Evolutionary conservation across 1,140 invertebrate species (phyloP), one percentile per base, ranked within the genome.

Genomic region (Meteorus sp.): DNA sequence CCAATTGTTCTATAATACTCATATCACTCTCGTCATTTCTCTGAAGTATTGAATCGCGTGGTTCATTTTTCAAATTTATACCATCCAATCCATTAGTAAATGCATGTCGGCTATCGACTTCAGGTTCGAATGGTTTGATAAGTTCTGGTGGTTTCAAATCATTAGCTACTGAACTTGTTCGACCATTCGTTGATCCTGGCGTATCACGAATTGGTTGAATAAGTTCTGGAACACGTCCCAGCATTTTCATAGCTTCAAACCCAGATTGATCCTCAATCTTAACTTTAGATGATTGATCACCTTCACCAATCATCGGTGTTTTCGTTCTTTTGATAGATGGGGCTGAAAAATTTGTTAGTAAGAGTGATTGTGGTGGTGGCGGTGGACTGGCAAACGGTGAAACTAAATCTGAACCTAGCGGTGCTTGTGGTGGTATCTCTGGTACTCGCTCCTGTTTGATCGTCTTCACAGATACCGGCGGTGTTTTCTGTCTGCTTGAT

Each of bases 331-430:
- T 33, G 5, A n/a, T 7, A 11, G 3, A 65, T 61, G 59, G 65
- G 59, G 35, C 74, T 68, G 20, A 68, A 65, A 22, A 74, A 73
- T 19, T 70, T 71, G 13, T 65, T 70, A 47, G 75, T 70, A 13
- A 69, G 62, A 51, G 75, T 65, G 13, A 78, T 54, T 63, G 74
- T 78, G 60, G 79, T 76, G 66, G 74, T 79, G 50, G 75, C 72
- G n/a, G 63, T 20, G 25, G 73, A 69, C 61, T 79, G 64, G 58
- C 80, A 76, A 31, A 79, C 63, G 11, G 23, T 44, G 53, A 55
- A 47, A 33, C 31, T 23, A 64, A 55, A 47, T 73, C 68, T 31
- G 70, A 44, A 17, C 56, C 60, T 41, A 65, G 63, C 20, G 62
- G 52, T 6, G 11, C 60, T 41, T 67, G 63, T 22, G 62, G 52